These are phyloP conservation scores for Xenus cinereus DNA, from an alignment of 2,113 vertebrate species.

Conservation along the genomic window DNA sequence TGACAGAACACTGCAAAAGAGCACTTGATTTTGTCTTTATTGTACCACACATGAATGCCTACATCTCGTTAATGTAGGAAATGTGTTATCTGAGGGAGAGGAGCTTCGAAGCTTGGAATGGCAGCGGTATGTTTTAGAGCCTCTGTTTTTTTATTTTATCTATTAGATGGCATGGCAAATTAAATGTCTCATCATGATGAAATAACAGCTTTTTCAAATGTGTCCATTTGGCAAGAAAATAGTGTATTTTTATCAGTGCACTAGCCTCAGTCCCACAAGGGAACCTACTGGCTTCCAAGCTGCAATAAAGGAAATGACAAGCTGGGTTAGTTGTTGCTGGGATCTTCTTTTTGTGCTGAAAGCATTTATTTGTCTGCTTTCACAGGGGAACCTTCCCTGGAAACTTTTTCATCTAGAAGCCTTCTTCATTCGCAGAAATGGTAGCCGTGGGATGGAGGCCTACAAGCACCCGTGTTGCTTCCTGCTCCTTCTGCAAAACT, in stretches of 20 bases:
- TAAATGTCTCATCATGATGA: conserved; percentile 11
- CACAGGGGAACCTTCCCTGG: background rate
- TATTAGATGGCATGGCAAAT: conserved; percentile 50
- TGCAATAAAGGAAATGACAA: conserved; percentile 19
- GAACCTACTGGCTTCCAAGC: background rate
- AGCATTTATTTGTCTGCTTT: background rate
- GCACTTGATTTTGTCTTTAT: conserved; percentile 52
- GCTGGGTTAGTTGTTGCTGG: background rate
- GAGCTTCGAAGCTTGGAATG: background rate
- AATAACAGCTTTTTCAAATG: conserved; percentile 33
- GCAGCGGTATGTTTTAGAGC: background rate
- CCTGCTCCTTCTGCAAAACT: background rate
- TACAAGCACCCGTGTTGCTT: background rate
- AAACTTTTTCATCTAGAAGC: background rate
- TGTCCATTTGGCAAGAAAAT: conserved; percentile 44
- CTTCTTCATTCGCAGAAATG: background rate
- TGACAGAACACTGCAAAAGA: background rate
- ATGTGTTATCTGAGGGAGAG: conserved; percentile 35
- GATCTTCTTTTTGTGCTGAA: background rate
- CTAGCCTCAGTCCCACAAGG: background rate
- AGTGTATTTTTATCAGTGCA: background rate
- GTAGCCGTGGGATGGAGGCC: background rate
- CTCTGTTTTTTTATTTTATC: background rate
- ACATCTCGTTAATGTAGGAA: conserved; percentile 53
- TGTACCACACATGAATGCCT: conserved; percentile 52